phyloP scores from a whole-genome alignment of 2,888 invertebrate species.

The Trypoxylon attenuatum region DNA sequence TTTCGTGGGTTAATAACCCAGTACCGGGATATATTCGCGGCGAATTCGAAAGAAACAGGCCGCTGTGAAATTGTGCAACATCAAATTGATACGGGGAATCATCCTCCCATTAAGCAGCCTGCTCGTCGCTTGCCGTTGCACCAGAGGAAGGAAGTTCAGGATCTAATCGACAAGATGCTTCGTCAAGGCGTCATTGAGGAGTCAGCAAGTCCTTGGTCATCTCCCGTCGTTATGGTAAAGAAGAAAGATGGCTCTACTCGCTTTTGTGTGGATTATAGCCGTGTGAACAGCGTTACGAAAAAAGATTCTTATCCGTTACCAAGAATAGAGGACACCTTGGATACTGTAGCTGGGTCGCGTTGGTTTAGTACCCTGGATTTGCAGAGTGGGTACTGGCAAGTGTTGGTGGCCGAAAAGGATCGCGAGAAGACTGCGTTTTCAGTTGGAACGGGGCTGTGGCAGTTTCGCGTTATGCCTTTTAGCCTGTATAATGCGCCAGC shows the following conservation, averaged over 20 bases:
- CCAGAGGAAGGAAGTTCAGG: too few species aligned
- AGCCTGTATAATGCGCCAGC: not conserved
- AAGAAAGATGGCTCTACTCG: not conserved
- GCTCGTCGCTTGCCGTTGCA: too few species aligned
- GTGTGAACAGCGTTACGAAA: not conserved
- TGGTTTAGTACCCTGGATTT: not conserved
- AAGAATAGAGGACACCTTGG: not conserved
- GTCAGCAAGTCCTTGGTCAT: too few species aligned
- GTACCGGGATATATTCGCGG: not conserved
- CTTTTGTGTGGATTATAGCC: too few species aligned
- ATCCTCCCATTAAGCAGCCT: too few species aligned
- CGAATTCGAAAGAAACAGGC: not conserved
- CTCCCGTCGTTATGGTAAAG: too few species aligned
- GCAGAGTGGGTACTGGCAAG: not conserved
- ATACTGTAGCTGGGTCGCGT: not conserved
- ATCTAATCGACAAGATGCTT: too few species aligned
- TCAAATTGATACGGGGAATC: not conserved
- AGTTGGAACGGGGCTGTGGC: not conserved
- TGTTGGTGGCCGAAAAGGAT: not conserved
- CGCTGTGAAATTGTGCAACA: not conserved
- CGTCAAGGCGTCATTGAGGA: too few species aligned
- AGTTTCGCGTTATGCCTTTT: not conserved
- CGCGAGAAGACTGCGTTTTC: not conserved
- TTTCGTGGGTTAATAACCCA: too few species aligned
- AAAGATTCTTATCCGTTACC: not conserved